These are phyloP conservation scores for Nerophis ophidion DNA, from an alignment of 2,113 vertebrate species.

Conservation along the genomic window DNA sequence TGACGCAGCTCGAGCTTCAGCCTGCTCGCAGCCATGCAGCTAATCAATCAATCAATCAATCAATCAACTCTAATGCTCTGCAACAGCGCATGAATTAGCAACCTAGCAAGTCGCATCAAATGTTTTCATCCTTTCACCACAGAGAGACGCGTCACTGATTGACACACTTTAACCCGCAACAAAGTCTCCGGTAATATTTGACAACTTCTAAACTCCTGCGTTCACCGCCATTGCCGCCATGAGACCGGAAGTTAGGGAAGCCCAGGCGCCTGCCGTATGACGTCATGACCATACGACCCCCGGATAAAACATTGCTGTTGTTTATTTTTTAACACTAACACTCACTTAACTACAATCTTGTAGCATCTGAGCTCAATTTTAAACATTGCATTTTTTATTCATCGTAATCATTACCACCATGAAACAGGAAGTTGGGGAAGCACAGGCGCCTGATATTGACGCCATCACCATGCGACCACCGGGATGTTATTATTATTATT, in stretches of 20 bases:
- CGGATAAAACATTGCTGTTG: not conserved
- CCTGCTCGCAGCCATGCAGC: constrained; percentile 29
- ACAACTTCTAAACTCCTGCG: too few relatives aligned
- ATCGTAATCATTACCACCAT: too few relatives aligned
- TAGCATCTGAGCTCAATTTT: too few relatives aligned
- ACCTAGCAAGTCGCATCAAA: constrained; percentile 24
- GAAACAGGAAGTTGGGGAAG: too few relatives aligned
- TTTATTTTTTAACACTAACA: not conserved
- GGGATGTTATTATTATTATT: too few relatives aligned
- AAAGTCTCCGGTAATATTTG: too few relatives aligned
- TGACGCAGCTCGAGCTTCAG: constrained; percentile 80
- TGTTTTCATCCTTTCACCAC: not conserved
- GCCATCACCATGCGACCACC: too few relatives aligned
- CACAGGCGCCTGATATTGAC: too few relatives aligned
- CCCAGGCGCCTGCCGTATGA: constrained; percentile 39
- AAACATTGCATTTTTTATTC: too few relatives aligned
- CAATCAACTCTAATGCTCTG: too few relatives aligned
- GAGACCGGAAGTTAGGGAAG: constrained; percentile 8
- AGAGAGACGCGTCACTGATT: not conserved
- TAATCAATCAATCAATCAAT: not conserved
- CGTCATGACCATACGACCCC: constrained; percentile 30
- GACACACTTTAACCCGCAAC: too few relatives aligned
- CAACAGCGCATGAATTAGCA: constrained; percentile 24
- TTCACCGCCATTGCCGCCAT: not conserved
- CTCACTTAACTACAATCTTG: too few relatives aligned